A percentile compares a stretch with the other conserved stretches of the same genome.
phyloP scores from a whole-genome alignment of 2,113 vertebrate species.

The Apus apus region DNA sequence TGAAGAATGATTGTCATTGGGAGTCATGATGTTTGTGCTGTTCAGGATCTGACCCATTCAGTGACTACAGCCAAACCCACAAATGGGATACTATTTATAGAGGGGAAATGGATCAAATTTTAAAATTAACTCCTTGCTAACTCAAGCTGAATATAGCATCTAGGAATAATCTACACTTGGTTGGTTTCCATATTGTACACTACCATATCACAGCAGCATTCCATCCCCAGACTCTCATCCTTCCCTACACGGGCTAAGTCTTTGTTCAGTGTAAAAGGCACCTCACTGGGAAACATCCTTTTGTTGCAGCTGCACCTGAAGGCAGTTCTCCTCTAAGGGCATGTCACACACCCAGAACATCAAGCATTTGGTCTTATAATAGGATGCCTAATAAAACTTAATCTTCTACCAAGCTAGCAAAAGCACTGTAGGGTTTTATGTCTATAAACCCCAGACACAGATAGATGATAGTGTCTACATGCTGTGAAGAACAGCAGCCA shows the following conservation, averaged over 20 bases:
- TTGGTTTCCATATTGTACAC: not conserved
- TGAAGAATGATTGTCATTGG: fast-evolving
- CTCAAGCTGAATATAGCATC: not conserved
- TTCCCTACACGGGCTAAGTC: not conserved
- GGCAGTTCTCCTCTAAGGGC: not conserved
- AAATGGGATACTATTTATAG: not conserved
- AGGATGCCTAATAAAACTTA: not conserved
- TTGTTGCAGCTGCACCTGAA: not conserved
- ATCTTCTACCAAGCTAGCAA: not conserved
- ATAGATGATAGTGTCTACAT: not conserved
- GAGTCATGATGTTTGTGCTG: not conserved
- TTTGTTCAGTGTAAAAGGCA: not conserved
- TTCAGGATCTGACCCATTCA: not conserved
- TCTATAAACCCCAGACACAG: not conserved
- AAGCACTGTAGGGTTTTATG: not conserved
- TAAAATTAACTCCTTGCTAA: not conserved
- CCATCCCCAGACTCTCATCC: not conserved
- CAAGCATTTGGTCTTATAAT: not conserved
- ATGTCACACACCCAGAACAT: not conserved
- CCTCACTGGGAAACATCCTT: not conserved
- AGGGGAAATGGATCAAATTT: not conserved
- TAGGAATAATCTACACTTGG: not conserved
- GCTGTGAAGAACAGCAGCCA: not conserved
- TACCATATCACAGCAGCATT: not conserved
- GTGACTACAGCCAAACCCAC: not conserved